Base-by-base conservation (phyloP, 2,797 vertebrate species). In the Monodelphis domestica region DNA sequence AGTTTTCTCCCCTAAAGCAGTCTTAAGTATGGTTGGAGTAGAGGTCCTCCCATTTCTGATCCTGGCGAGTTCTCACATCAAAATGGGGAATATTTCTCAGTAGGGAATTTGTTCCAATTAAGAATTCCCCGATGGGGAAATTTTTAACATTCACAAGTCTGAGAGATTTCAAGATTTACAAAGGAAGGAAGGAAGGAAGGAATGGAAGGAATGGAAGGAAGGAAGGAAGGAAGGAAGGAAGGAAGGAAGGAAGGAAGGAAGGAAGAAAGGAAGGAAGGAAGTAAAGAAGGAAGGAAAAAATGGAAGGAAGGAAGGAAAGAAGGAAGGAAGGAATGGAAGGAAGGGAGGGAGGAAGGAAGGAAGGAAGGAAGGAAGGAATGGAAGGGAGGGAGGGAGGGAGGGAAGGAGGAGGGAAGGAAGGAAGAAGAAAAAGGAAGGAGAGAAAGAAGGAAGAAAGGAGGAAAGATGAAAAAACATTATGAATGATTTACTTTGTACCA, bases 251-350 rank as follows among this genome's bases (percentile, higher is more conserved):
- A 88, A 17, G 26, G 0, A 91, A 38, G 51, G 24, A 45, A 24
- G 33, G 33, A 70, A 70, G 2, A n/a, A 38, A 70, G 59, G n/a
- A 38, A 70, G 33, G 33, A 63, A 63, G 15, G 52, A 5, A 28
- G 87, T n/a, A n/a, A n/a, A n/a, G 63, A 89, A 70, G 89, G 21
- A 45, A 93, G 92, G 89, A 6, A 93, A n/a, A n/a, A n/a, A n/a
- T n/a, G 12, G 87, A 90, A 24, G 9, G 57, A 50, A 89, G 10
- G 7, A 24, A 4, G n/a, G 15, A 90, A 52, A 57, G 70, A 26
- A 53, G 78, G 88, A 45, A 53, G 55, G 59, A 88, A 30, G 1
- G 50, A 89, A 54, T n/a, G n/a, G n/a, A n/a, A n/a, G 53, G 15
- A 53, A 51, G 50, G 70, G 88, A 17, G 26, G 0, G 91, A 38